Evolutionary conservation across 2,888 invertebrate species (phyloP).

Genomic region (Euphydryas editha): DNA sequence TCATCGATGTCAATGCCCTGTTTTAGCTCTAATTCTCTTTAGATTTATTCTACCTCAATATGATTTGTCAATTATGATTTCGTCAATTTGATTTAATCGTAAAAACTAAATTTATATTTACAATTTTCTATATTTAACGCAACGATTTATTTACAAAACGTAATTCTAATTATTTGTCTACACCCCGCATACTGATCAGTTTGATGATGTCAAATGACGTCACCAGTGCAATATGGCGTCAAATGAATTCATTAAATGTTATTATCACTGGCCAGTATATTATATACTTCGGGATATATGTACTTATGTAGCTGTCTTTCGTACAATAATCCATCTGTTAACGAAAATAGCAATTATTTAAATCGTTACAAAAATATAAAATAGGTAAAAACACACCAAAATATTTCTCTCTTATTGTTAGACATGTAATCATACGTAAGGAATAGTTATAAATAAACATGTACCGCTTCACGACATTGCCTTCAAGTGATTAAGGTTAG

Average conservation of each 20-base stretch:
- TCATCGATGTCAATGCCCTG: slow-evolving; percentile 4
- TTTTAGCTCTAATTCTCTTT: slow-evolving; percentile 9
- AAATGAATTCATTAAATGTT: not conserved
- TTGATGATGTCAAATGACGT: too few relatives aligned
- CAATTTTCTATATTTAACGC: slow-evolving; percentile 19
- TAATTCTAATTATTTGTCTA: too few relatives aligned
- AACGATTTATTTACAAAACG: slow-evolving; percentile 30
- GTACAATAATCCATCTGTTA: not conserved
- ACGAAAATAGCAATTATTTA: too few relatives aligned
- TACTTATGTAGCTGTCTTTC: slow-evolving; percentile 6
- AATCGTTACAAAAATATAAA: too few relatives aligned
- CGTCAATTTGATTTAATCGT: slow-evolving; percentile 41
- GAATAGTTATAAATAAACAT: slow-evolving; percentile 12
- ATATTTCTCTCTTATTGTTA: too few relatives aligned
- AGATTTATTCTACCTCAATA: slow-evolving; percentile 48
- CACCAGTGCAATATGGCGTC: too few relatives aligned
- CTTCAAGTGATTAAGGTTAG: slow-evolving; percentile 50
- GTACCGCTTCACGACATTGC: slow-evolving; percentile 59
- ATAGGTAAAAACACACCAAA: too few relatives aligned
- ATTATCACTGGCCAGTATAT: too few relatives aligned
- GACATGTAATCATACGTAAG: not conserved
- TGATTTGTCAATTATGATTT: slow-evolving; percentile 36
- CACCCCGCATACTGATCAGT: too few relatives aligned
- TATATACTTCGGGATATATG: not conserved
- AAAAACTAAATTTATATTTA: slow-evolving; percentile 32